phyloP scores from a whole-genome alignment of 2,888 invertebrate species.

The Melanotus villosus region DNA sequence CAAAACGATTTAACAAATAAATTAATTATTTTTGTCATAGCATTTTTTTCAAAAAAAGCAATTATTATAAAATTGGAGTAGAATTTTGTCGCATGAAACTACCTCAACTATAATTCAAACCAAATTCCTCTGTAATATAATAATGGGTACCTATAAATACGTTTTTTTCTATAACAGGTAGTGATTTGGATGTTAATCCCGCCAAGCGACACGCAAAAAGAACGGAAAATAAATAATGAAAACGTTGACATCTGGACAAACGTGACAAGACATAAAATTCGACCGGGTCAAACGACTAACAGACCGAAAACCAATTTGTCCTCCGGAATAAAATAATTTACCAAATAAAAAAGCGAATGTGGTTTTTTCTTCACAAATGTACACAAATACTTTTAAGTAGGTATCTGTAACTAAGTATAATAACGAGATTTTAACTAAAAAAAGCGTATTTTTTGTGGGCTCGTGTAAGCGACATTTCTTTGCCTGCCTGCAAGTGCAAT shows the following conservation, averaged over 20 bases:
- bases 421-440: not conserved
- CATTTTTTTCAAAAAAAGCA: too few relatives aligned
- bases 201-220: not conserved
- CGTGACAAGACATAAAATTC: constrained; percentile 32
- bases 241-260: constrained; percentile 33
- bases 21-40: too few relatives aligned
- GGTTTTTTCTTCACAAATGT: not conserved
- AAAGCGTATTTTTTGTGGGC: not conserved
- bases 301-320: constrained; percentile 35
- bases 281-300: constrained; percentile 24
- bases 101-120: not conserved
- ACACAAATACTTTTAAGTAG: not conserved
- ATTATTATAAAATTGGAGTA: not conserved
- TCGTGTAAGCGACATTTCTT: not conserved
- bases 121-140: not conserved
- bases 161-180: not conserved
- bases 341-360: not conserved
- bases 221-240: constrained; percentile 3
- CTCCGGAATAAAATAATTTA: not conserved
- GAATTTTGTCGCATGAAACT: not conserved
- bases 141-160: not conserved
- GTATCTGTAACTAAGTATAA: not conserved
- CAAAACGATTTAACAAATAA: too few relatives aligned
- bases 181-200: not conserved
- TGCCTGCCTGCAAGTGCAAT: constrained; percentile 22